These are phyloP conservation scores for Luffia ferchaultella DNA, from an alignment of 2,888 invertebrate genomes.

Conservation along the genomic window DNA sequence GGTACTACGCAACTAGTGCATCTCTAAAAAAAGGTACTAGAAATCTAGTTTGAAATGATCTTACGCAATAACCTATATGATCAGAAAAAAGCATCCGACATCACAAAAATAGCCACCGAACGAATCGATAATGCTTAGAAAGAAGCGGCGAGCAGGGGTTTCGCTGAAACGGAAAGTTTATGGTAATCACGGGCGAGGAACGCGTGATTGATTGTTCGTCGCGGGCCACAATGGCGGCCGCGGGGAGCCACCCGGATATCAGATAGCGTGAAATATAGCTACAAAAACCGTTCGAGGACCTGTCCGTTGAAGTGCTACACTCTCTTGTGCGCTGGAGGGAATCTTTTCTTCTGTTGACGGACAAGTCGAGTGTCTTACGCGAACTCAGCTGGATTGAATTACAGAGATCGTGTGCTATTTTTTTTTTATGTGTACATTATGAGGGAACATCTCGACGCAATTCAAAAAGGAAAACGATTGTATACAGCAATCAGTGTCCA, in stretches of 20 bases:
- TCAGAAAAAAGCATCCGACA: background rate
- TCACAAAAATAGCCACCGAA: constrained; percentile 26
- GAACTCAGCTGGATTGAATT: too few relatives aligned
- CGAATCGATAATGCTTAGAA: constrained; percentile 58
- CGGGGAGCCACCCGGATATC: constrained; percentile 15
- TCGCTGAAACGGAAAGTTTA: constrained; percentile 60
- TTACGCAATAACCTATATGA: background rate
- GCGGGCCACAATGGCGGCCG: constrained; percentile 26
- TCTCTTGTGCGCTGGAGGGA: background rate
- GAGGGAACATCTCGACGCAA: too few relatives aligned
- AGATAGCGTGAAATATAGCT: constrained; percentile 1
- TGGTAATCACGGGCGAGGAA: constrained; percentile 57
- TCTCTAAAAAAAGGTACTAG: too few relatives aligned
- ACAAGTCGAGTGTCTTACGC: background rate
- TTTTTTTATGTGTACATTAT: too few relatives aligned
- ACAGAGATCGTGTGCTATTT: too few relatives aligned
- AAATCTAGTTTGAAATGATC: too few relatives aligned
- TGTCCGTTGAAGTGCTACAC: background rate
- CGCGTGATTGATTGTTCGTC: constrained; percentile 58
- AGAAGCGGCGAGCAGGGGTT: constrained; percentile 40
- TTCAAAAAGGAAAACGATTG: too few relatives aligned
- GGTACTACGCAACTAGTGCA: too few relatives aligned
- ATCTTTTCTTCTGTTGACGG: background rate
- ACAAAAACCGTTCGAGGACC: background rate
- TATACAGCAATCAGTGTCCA: too few relatives aligned